phyloP scores from a whole-genome alignment of 2,797 vertebrate genomes.

The Lagodon rhomboides region DNA sequence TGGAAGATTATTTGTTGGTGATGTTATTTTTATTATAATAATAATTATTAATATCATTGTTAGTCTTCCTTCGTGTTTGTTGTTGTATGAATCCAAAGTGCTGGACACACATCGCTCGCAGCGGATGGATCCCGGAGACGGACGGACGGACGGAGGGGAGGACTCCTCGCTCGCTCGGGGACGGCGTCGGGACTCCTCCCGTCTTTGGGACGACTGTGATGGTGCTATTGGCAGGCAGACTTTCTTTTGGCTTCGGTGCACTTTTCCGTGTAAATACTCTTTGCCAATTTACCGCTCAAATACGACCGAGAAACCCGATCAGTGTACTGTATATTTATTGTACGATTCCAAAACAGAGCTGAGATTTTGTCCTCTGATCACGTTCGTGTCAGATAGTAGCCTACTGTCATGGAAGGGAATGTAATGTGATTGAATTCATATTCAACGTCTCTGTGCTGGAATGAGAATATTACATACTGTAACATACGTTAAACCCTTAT shows the following conservation, averaged over 20 bases:
- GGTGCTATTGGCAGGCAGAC: slow-evolving; percentile 72
- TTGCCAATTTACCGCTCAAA: slow-evolving; percentile 66
- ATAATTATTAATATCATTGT: slow-evolving; percentile 85
- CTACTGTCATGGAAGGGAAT: slow-evolving; percentile 77
- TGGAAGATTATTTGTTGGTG: slow-evolving; percentile 81
- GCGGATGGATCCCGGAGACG: slow-evolving; percentile 84
- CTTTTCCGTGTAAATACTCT: slow-evolving; percentile 76
- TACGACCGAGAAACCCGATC: slow-evolving; percentile 66
- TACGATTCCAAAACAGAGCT: slow-evolving; percentile 72
- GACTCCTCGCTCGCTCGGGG: slow-evolving; percentile 14
- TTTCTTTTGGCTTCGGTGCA: slow-evolving; percentile 67
- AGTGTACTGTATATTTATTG: slow-evolving; percentile 85
- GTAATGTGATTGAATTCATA: slow-evolving; percentile 66
- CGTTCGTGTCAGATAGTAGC: slow-evolving; percentile 65
- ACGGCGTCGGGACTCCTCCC: slow-evolving; percentile 5
- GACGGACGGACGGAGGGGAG: slow-evolving; percentile 57
- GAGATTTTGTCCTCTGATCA: slow-evolving; percentile 60
- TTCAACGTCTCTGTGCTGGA: slow-evolving; percentile 71
- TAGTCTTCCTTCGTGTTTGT: slow-evolving; percentile 79
- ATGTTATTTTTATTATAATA: slow-evolving; percentile 90
- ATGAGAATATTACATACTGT: slow-evolving; percentile 74
- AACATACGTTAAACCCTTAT: slow-evolving; percentile 70
- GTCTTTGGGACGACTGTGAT: slow-evolving; percentile 63
- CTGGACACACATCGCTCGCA: slow-evolving; percentile 95
- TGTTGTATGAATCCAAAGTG: slow-evolving; percentile 91